Evolutionary conservation across 2,113 vertebrate genomes (phyloP), one percentile per base, ranked within the genome.

Genomic region (Saguinus midas): DNA sequence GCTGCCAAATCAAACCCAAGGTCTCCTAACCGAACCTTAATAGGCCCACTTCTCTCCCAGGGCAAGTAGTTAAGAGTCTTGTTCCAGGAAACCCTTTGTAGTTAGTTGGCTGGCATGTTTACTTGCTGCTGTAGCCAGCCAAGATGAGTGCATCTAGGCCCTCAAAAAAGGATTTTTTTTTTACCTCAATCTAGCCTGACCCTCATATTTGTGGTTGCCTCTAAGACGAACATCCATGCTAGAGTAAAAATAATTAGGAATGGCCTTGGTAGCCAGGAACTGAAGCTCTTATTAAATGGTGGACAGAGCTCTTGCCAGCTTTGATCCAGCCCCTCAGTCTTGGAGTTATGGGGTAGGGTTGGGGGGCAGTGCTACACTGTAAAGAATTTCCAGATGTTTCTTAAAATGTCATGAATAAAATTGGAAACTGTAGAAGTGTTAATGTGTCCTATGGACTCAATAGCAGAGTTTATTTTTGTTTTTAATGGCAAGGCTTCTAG

Each of bases 381-480:
- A 95, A 89, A 90, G 89, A 96, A 95, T 87, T 97, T 95, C 78
- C 91, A 98, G 94, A 27, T 6, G 13, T 92, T 85, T 96, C 95
- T 96, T 84, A 90, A 91, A 98, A 96, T 17, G 43, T 92, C 95
- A 85, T 73, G 73, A 97, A 95, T 92, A 82, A 97, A 97, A 97
- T 27, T 82, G 89, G 89, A 96, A 98, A 85, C 75, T 85, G 82
- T 89, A 92, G 95, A 98, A 96, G 83, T 96, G 57, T 96, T 94
- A 94, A 80, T 97, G 98, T 98, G 98, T 98, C 98, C 98, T 98
- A 95, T 98, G 98, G 98, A 98, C 98, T 98, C 88, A 6, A 82
- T 70, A 40, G 95, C 93, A 96, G 96, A 98, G 75, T 97, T 93
- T 82, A 75, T 93, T 98, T 98, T 97, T 98, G 81, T 91, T 98